A percentile compares a stretch with the other conserved stretches of the same genome.
phyloP scores from a whole-genome alignment of 2,888 invertebrate species.

The Aporophyla nigra region DNA sequence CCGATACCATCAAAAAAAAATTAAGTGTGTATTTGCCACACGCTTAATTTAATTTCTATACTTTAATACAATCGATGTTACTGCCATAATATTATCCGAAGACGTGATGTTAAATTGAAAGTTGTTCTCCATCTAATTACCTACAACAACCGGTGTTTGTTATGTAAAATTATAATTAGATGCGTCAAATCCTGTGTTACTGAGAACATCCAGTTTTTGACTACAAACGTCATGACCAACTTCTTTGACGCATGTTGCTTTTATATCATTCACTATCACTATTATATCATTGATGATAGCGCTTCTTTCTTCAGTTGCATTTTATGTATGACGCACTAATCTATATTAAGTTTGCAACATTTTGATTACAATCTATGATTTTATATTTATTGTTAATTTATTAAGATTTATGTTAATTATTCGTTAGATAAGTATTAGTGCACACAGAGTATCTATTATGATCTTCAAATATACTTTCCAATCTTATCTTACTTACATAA shows the following conservation, averaged over 20 bases:
- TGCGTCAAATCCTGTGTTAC: slow-evolving; percentile 66
- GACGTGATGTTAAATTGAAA: slow-evolving; percentile 76
- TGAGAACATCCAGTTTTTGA: slow-evolving; percentile 71
- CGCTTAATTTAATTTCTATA: slow-evolving; percentile 2
- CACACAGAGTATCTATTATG: background rate
- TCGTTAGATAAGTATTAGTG: background rate
- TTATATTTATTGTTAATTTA: slow-evolving; percentile 9
- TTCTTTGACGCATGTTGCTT: slow-evolving; percentile 42
- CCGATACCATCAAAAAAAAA: background rate
- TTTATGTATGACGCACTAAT: background rate
- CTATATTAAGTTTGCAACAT: background rate
- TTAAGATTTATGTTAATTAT: slow-evolving; percentile 14
- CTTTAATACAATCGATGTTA: slow-evolving; percentile 45
- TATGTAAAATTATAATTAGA: slow-evolving; percentile 82
- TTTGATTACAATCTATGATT: slow-evolving; percentile 6
- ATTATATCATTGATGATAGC: slow-evolving; percentile 38
- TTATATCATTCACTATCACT: slow-evolving; percentile 13
- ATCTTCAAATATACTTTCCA: background rate
- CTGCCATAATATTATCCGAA: slow-evolving; percentile 58
- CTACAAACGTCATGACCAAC: slow-evolving; percentile 26
- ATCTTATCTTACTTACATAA: background rate
- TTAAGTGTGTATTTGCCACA: background rate
- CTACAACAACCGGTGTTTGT: slow-evolving; percentile 72
- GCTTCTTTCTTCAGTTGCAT: slow-evolving; percentile 27
- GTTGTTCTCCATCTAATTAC: slow-evolving; percentile 79